A percentile compares a stretch with the other conserved stretches of the same genome.
Conservation (phyloP, 64 coral and sea anemone genomes). For the Hydrozoanthus tunicans region DNA sequence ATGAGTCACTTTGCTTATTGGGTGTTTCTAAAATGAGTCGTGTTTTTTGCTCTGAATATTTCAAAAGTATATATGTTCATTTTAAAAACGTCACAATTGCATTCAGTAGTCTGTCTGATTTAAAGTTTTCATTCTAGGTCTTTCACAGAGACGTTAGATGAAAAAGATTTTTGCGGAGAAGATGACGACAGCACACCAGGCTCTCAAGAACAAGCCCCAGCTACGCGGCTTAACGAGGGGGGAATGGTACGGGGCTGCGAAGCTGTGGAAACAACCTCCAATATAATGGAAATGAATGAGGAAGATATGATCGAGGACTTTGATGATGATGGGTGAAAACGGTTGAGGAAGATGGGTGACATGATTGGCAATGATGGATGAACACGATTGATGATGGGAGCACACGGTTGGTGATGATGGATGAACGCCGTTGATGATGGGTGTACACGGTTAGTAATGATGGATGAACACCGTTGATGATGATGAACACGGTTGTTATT, state of each 20-base stretch:
- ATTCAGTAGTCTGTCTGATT: too few species aligned
- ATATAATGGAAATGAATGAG: neutral
- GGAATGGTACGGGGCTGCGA: neutral
- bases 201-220: conserved; percentile 25
- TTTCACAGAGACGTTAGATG: conserved; percentile 66
- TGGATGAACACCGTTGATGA: neutral
- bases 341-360: neutral
- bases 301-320: conserved; percentile 44
- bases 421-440: neutral
- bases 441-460: neutral
- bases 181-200: conserved; percentile 39
- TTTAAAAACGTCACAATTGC: too few species aligned
- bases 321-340: conserved; percentile 15
- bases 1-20: too few species aligned
- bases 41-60: too few species aligned
- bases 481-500: neutral
- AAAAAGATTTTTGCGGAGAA: conserved; percentile 74
- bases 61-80: too few species aligned
- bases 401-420: neutral
- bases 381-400: neutral
- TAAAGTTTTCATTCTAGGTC: conserved; percentile 18
- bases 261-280: neutral
- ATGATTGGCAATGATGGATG: neutral
- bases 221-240: neutral
- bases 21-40: too few species aligned